Conservation (phyloP, 2,888 invertebrate species). For the Fragum sueziense region DNA sequence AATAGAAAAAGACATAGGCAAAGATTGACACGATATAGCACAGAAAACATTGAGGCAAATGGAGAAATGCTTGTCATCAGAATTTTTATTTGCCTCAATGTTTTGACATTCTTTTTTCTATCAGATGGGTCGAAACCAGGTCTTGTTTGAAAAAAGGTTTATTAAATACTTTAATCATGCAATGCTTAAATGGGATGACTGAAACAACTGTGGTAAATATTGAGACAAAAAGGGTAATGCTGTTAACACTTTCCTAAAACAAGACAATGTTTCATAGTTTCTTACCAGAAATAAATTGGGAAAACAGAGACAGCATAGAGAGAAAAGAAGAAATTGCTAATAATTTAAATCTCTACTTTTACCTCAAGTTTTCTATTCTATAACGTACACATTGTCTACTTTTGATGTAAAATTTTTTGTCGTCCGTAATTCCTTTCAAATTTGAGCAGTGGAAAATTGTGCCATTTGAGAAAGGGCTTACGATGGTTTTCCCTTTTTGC, state of each 20-base stretch:
- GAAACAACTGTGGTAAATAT: constrained; percentile 89
- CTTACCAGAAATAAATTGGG: no score
- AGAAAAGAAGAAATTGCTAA: no score
- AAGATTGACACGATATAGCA: background rate
- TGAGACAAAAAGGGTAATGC: constrained; percentile 91
- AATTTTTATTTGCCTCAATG: no score
- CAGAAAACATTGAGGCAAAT: background rate
- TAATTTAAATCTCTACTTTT: no score
- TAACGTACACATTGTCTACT: no score
- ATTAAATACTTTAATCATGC: constrained; percentile 98
- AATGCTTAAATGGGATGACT: constrained; percentile 89
- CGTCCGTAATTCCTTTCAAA: background rate
- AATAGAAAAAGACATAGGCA: background rate
- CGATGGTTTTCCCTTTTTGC: no score
- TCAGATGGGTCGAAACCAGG: background rate
- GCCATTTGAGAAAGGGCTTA: background rate
- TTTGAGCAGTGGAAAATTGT: background rate
- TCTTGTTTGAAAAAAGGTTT: constrained; percentile 80
- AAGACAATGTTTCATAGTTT: no score
- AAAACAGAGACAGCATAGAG: no score
- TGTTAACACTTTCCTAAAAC: constrained; percentile 35
- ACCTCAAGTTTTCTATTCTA: no score
- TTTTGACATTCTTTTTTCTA: background rate
- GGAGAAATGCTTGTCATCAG: background rate
- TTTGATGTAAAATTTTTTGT: background rate